Evolutionary conservation across 1,140 invertebrate species (phyloP).

Genomic region (Acromyrmex heyeri): DNA sequence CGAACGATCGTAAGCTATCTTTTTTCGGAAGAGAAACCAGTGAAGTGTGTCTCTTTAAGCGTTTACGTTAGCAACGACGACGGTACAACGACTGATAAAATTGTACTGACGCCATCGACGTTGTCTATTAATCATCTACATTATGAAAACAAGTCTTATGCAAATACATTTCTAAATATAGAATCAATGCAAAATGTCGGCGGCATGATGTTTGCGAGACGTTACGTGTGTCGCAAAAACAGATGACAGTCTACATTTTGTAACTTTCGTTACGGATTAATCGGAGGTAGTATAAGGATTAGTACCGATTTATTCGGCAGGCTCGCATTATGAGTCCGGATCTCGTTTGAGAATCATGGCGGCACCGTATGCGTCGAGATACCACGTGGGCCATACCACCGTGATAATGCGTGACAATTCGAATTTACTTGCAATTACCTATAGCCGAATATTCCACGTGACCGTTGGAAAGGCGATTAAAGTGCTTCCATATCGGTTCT

Average conservation of each 20-base stretch:
- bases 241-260: neutral
- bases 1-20: neutral
- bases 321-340: neutral
- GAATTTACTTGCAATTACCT: slow-evolving; percentile 81
- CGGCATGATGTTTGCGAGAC: slow-evolving; percentile 1
- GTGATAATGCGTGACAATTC: slow-evolving; percentile 82
- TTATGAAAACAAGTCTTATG: slow-evolving; percentile 30
- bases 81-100: neutral
- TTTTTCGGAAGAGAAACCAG: neutral
- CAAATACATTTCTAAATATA: slow-evolving; percentile 30
- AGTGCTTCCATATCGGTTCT: slow-evolving; percentile 48
- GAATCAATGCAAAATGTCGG: slow-evolving; percentile 1
- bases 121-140: slow-evolving; percentile 32
- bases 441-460: slow-evolving; percentile 73
- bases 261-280: neutral
- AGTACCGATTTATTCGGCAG: slow-evolving; percentile 34
- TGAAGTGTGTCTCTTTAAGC: neutral
- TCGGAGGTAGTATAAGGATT: neutral
- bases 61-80: neutral
- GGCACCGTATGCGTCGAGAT: slow-evolving; percentile 18
- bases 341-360: slow-evolving; percentile 59
- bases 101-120: slow-evolving; percentile 24
- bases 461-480: slow-evolving; percentile 73
- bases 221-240: neutral
- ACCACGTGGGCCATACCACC: slow-evolving; percentile 56